Percentiles rank a stretch among this genome's conserved stretches.
Evolutionary conservation across 2,797 vertebrate species (phyloP).

Genomic region (Sitta carolinensis): DNA sequence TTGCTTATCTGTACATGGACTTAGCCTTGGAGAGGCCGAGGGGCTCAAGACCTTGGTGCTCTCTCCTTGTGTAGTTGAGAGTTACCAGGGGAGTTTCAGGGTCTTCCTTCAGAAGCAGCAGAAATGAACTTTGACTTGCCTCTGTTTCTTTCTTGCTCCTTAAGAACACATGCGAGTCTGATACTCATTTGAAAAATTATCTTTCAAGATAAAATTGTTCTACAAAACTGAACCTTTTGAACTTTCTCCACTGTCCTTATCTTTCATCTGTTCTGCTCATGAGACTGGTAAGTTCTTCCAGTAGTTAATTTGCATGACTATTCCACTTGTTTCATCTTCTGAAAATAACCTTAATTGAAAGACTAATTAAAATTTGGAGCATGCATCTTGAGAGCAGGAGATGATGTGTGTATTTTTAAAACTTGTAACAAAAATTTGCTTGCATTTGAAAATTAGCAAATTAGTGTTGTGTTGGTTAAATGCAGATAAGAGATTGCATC

Average conservation of each 20-base stretch:
- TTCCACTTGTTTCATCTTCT: background rate
- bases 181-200: background rate
- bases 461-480: background rate
- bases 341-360: background rate
- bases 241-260: background rate
- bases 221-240: background rate
- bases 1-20: background rate
- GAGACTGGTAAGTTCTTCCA: background rate
- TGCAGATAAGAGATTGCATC: background rate
- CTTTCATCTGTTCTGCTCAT: background rate
- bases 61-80: background rate
- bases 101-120: background rate
- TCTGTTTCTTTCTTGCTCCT: background rate
- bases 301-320: background rate
- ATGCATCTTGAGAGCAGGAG: background rate
- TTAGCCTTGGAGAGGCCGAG: background rate
- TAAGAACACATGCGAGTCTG: background rate
- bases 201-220: conserved; percentile 3
- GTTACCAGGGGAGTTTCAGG: background rate
- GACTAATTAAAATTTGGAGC: background rate
- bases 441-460: background rate
- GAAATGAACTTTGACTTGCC: background rate
- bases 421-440: background rate
- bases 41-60: background rate
- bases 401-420: background rate